Conservation (phyloP, 2,888 invertebrate species). For the Diabrotica balteata region DNA sequence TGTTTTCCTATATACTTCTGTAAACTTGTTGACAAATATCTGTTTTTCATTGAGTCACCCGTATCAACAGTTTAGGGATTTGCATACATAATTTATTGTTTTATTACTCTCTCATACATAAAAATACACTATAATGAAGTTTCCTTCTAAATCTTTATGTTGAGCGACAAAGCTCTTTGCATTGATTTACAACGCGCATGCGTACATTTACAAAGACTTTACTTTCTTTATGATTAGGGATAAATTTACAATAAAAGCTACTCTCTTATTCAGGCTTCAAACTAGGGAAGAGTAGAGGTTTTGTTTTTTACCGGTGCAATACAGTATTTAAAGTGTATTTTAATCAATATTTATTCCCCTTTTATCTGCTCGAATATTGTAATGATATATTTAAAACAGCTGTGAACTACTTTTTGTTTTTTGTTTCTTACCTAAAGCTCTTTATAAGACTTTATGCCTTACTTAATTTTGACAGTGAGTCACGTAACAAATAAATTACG, state of each 20-base stretch:
- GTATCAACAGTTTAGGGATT: too few relatives aligned
- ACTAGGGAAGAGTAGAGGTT: conserved; percentile 18
- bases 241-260: conserved; percentile 28
- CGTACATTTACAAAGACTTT: conserved; percentile 32
- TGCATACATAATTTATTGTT: too few relatives aligned
- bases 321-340: conserved; percentile 30
- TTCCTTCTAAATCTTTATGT: neutral
- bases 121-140: too few relatives aligned
- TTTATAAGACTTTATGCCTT: conserved; percentile 23
- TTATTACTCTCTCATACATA: too few relatives aligned
- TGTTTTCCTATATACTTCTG: too few relatives aligned
- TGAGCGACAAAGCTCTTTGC: neutral
- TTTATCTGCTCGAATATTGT: conserved; percentile 21
- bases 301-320: conserved; percentile 25
- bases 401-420: conserved; percentile 17
- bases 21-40: too few relatives aligned
- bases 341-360: conserved; percentile 31
- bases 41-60: too few relatives aligned
- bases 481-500: conserved; percentile 23
- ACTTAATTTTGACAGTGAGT: conserved; percentile 15
- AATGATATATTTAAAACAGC: conserved; percentile 25
- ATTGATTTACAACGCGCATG: conserved; percentile 20
- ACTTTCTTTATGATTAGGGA: conserved; percentile 30
- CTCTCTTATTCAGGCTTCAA: conserved; percentile 29
- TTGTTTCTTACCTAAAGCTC: conserved; percentile 14